phyloP scores from a whole-genome alignment of 1,140 invertebrate genomes.

The Euwallacea similis region DNA sequence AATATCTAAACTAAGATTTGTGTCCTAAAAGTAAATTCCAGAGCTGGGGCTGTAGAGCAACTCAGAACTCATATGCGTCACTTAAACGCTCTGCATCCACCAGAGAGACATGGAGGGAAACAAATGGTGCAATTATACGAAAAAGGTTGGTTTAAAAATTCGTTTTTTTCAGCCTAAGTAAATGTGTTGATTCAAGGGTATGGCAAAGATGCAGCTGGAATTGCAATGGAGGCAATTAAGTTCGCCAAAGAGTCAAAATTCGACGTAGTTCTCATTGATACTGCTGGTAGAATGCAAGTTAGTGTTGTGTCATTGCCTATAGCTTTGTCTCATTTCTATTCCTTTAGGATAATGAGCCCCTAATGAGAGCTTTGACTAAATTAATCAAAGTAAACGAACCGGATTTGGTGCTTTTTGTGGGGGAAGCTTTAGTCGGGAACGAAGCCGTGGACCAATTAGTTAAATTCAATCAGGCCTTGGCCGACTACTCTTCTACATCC shows the following conservation, averaged over 20 bases:
- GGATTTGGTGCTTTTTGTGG: conserved; percentile 97
- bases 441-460: conserved; percentile 99
- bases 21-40: conserved; percentile 42
- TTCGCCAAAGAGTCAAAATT: conserved; percentile 79
- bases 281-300: conserved; percentile 96
- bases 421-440: conserved; percentile 99
- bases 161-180: not conserved
- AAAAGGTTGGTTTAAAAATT: conserved; percentile 4
- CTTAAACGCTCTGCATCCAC: conserved; percentile 91
- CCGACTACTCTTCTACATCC: conserved; percentile 79
- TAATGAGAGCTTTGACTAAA: conserved; percentile 96
- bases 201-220: conserved; percentile 97
- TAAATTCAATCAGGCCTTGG: conserved; percentile 97
- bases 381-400: conserved; percentile 89
- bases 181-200: conserved; percentile 65
- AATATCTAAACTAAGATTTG: not conserved
- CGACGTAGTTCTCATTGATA: conserved; percentile 95
- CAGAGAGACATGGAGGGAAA: conserved; percentile 55
- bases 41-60: conserved; percentile 98
- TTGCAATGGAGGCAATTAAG: conserved; percentile 95
- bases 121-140: conserved; percentile 27
- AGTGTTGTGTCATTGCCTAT: too few species aligned
- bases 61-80: conserved; percentile 93
- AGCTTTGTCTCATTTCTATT: not conserved
- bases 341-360: conserved; percentile 87